Conservation (phyloP, 1,140 invertebrate species). For the Diuraphis noxia region DNA sequence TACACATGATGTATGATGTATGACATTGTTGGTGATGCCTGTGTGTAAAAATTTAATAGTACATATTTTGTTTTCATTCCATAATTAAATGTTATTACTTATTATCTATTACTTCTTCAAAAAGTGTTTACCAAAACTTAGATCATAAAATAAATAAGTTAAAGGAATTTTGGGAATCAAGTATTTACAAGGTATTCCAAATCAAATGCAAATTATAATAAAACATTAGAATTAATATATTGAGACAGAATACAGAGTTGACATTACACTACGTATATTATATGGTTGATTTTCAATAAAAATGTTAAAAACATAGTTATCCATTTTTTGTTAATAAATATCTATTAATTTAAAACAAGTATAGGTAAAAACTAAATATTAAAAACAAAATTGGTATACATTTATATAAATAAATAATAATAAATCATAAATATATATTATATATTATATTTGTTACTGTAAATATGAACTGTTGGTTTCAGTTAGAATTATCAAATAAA, state of each 20-base stretch:
- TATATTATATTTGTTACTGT: not conserved
- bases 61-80: not conserved
- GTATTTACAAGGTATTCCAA: not conserved
- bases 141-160: not conserved
- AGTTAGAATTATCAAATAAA: not conserved
- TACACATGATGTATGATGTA: no score
- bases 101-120: not conserved
- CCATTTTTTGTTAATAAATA: not conserved
- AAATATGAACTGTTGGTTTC: not conserved
- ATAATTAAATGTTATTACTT: not conserved
- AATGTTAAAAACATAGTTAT: not conserved
- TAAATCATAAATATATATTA: not conserved
- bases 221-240: conserved; percentile 7
- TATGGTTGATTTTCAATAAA: not conserved
- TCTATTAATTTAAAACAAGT: not conserved
- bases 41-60: not conserved
- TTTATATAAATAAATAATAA: not conserved
- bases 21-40: not conserved
- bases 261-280: not conserved
- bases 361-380: conserved; percentile 7
- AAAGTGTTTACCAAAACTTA: not conserved
- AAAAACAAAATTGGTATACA: not conserved
- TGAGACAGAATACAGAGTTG: not conserved
- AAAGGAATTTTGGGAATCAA: not conserved
- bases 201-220: not conserved